Conservation (phyloP, 2,888 invertebrate species). For the Sminthurides aquaticus region DNA sequence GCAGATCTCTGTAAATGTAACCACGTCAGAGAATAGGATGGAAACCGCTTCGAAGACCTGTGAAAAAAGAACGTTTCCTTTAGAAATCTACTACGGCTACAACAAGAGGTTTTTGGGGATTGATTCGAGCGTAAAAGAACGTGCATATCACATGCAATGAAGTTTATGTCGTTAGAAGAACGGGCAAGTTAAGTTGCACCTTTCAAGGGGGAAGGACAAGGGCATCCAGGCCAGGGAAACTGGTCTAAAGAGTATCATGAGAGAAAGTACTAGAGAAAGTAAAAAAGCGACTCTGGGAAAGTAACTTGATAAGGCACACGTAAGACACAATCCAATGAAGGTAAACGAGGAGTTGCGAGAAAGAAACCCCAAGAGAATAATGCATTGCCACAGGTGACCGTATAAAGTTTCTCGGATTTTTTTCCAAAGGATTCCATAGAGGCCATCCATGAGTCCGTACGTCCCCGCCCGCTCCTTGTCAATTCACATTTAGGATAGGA, state of each 20-base stretch:
- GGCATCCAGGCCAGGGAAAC: neutral
- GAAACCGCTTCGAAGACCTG: slow-evolving; percentile 96
- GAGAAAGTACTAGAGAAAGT: no score
- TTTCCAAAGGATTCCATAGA: no score
- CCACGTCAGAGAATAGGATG: slow-evolving; percentile 93
- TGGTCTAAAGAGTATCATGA: neutral
- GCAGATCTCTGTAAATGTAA: slow-evolving; percentile 95
- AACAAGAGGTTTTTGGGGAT: no score
- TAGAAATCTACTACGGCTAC: neutral
- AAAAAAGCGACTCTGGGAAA: no score
- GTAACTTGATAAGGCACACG: no score
- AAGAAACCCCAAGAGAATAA: no score
- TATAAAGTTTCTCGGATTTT: no score
- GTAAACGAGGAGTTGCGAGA: no score
- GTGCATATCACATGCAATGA: neutral
- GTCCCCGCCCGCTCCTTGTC: neutral
- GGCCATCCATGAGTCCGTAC: no score
- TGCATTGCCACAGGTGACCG: no score
- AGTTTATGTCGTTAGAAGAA: neutral
- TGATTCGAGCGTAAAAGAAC: no score
- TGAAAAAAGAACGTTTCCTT: slow-evolving; percentile 38
- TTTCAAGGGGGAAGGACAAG: neutral
- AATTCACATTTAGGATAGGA: neutral
- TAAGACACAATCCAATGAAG: no score
- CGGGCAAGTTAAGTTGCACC: neutral